Base-by-base conservation (phyloP, 2,797 vertebrate species). In the Falco peregrinus region DNA sequence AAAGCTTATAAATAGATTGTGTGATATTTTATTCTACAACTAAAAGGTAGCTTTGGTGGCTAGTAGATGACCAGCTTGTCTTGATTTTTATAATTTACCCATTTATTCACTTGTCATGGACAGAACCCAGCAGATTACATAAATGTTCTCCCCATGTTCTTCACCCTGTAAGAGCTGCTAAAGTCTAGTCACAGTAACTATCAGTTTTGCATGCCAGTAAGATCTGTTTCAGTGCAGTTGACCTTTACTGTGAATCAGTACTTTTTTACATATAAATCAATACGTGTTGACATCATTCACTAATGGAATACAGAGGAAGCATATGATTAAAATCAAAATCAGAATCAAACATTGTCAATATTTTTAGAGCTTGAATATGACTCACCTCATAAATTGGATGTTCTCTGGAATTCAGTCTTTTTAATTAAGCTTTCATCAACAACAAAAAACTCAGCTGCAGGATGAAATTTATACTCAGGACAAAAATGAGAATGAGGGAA, bases 241-340 rank as follows among this genome's bases (percentile, higher is more conserved):
- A 88, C 79, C 89, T 95, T 95, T 79, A 67, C 14, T 78, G n/a
- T 84, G 84, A 93, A 81, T 95, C 43, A 50, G 48, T 88, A 53
- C 33, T 93, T 91, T 89, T 88, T 81, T 15, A 65, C 13, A 17
- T 79, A 39, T 82, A 90, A 90, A 88, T 91, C 87, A 88, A 76
- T 84, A 95, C 0, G 1, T 37, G 64, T 37, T 95, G 79, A 88
- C 28, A 73, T 33, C 4, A 47, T 28, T 91, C 59, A 51, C 47
- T 68, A 90, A 70, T 39, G 13, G 83, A 86, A 88, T 63, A 91
- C 39, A 79, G 63, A 90, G 69, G 70, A 84, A 96, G 10, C 28
- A 59, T 51, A 51, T 63, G 59, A 93, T 79, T 89, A 84, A 90
- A 93, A 89, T 79, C 12, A 95, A 85, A 90, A 82, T 67, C 64